Evolutionary conservation across 2,113 vertebrate genomes (phyloP), one percentile per base, ranked within the genome.

Genomic region (Pseudopodoces humilis): DNA sequence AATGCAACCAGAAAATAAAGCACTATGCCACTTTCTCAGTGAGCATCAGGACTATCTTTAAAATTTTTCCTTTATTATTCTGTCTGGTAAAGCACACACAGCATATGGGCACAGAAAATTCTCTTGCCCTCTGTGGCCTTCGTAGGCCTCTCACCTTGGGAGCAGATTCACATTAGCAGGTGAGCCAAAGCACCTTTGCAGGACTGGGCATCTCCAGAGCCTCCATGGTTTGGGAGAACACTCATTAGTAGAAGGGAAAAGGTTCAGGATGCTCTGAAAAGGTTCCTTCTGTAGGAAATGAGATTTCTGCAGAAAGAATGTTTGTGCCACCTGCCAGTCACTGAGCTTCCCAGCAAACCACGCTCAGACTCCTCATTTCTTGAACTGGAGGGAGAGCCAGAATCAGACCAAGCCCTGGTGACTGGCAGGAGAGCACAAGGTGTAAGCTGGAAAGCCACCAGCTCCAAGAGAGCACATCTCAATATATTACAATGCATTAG

Each of bases 71-170:
- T 11, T 79, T 82, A 13, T 39, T 53, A 20, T 79, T 88, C 49
- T 60, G 6, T 7, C 8, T 4, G 39, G 33, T 14, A 35, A 82
- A 68, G 8, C 2, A 1, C 46, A 78, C 23, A 24, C 6, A 83
- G 33, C 5, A 47, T 0, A 0, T 13, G 56, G 30, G 13, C 12
- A 59, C 28, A 37, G n/a, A 60, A 75, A 64, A 13, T 1, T 1
- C 3, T 74, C 17, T 69, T 76, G 27, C 15, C 31, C 22, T 58
- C 71, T 24, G 18, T 47, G 25, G n/a, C 35, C 21, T 82, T 81
- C 3, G 1, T 18, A 75, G 25, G 13, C 47, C 28, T 25, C 35
- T 19, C 7, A 3, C 5, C 44, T 22, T 63, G 22, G 21, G 31
- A 17, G 27, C 22, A 43, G 27, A 33, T 16, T 75, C 37, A 37